Evolutionary conservation across 2,888 invertebrate genomes (phyloP).

Genomic region (Drosophila paramelanica): DNA sequence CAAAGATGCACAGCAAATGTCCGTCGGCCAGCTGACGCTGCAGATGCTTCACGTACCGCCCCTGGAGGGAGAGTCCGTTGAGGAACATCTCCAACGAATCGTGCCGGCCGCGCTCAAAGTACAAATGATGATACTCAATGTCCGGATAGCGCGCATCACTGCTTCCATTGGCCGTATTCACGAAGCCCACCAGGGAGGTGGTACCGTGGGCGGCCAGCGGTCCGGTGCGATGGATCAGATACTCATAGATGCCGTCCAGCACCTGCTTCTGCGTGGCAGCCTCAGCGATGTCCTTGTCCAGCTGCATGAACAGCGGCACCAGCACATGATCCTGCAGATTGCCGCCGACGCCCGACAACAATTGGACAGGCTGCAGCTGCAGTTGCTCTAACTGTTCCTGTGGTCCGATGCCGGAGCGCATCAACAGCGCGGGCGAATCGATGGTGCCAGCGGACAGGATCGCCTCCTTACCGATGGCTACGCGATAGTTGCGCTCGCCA

Average conservation of each 20-base stretch:
- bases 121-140: constrained; percentile 86
- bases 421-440: constrained; percentile 81
- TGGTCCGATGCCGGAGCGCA: constrained; percentile 83
- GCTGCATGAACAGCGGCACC: constrained; percentile 82
- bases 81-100: constrained; percentile 32
- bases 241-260: constrained; percentile 83
- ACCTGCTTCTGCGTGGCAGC: constrained; percentile 68
- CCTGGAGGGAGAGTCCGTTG: constrained; percentile 42
- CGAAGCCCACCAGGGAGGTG: constrained; percentile 86
- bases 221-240: constrained; percentile 86
- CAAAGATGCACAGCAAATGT: constrained; percentile 83
- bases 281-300: constrained; percentile 80
- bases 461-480: constrained; percentile 70
- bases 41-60: constrained; percentile 35
- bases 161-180: constrained; percentile 86
- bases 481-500: constrained; percentile 81
- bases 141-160: constrained; percentile 86
- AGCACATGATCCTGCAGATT: constrained; percentile 93
- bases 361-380: constrained; percentile 60
- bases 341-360: constrained; percentile 87
- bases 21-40: constrained; percentile 36
- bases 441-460: constrained; percentile 83
- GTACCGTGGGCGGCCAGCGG: constrained; percentile 84
- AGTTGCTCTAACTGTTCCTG: constrained; percentile 62
- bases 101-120: constrained; percentile 60